Base-by-base conservation (phyloP, 2,797 vertebrate species). In the Simalia tracyae region DNA sequence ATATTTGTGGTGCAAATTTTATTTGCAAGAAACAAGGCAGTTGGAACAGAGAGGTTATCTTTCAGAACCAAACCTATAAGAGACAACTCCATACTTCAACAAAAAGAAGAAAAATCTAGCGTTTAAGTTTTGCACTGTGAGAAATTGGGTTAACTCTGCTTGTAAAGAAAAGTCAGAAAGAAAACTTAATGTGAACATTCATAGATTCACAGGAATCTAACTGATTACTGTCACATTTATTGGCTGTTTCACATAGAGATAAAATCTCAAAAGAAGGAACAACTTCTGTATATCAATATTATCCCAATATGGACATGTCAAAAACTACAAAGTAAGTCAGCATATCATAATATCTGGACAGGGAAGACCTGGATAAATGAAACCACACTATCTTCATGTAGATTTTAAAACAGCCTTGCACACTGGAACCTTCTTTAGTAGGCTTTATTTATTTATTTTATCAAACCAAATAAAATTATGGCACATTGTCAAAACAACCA, bases 401-500 rank as follows among this genome's bases (percentile, higher is more conserved):
- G 46, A 90, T 88, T 92, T 92, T 90, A 88, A 92, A 90, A 90
- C 89, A 92, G 68, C 17, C 85, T 87, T 50, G 59, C 12, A 42
- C 72, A 84, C 1, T 84, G 89, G 66, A 86, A 66, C 31, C 50
- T 60, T 90, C 89, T 88, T 90, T 68, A 63, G 8, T 54, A 15
- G 57, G 46, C 60, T 90, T 92, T 92, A 89, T 92, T 89, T 92
- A 92, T 54, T 54, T 92, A 92, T 54, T 54, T 54, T 90, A 61
- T 92, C 59, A 90, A 86, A 54, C 31, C 87, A 90, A 92, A 87
- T 92, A 88, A 90, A 90, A 66, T 90, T 88, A 90, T 92, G 92
- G 68, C 60, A 92, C 87, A 92, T 90, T 92, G 89, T 92, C 89
- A 92, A 92, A 90, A 90, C 68, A 92, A 90, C 60, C 57, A 72